phyloP scores from a whole-genome alignment of 1,140 invertebrate genomes.

The Chironomus striatipennis region DNA sequence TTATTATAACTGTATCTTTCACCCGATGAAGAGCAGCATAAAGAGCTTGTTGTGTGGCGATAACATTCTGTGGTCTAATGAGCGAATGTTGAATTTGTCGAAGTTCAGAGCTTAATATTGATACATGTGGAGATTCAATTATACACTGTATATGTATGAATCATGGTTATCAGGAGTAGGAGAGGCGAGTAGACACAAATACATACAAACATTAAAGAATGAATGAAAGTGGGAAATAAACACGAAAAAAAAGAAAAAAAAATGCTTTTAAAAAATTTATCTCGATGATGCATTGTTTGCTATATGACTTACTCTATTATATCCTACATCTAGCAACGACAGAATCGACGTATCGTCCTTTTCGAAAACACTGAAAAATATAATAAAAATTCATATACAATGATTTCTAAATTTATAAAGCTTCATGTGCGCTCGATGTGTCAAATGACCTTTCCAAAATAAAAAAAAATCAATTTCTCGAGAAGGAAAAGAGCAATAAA shows the following conservation, averaged over 20 bases:
- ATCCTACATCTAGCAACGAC: conserved; percentile 59
- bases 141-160: conserved; percentile 49
- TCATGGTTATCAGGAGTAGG: neutral
- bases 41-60: conserved; percentile 50
- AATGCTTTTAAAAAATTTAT: conserved; percentile 10
- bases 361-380: conserved; percentile 53
- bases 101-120: conserved; percentile 63
- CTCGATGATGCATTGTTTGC: neutral
- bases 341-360: conserved; percentile 58
- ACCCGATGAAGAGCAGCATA: conserved; percentile 77
- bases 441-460: no score
- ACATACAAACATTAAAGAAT: conserved; percentile 27
- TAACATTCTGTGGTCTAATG: conserved; percentile 46
- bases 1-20: conserved; percentile 77
- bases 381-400: conserved; percentile 20
- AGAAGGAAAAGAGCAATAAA: no score
- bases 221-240: neutral
- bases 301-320: conserved; percentile 53
- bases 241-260: neutral
- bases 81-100: conserved; percentile 60
- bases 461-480: no score
- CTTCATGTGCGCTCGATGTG: no score
- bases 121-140: conserved; percentile 57
- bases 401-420: no score
- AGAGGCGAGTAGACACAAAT: no score